Evolutionary conservation across 2,113 vertebrate species (phyloP), one percentile per base, ranked within the genome.

Genomic region (Xyliphius kryptos): DNA sequence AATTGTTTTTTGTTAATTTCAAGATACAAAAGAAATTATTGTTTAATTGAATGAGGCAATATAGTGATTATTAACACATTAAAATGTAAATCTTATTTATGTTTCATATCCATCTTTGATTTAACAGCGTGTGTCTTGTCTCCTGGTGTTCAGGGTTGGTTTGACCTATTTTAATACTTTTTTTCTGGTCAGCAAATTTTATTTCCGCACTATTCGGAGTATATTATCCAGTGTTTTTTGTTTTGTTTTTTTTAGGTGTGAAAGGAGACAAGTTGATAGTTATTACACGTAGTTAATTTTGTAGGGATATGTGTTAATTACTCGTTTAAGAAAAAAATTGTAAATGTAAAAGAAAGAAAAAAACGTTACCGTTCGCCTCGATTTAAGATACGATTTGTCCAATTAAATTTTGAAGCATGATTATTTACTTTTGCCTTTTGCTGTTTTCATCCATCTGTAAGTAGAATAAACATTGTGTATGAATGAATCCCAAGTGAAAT

Each of bases 391-490:
- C 26, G 26, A 32, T 32, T 41, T 62, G 48, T n/a, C 21, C 20
- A 46, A 17, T 5, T 44, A 19, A 43, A 9, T 13, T 15, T 63
- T 26, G 2, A 19, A 63, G 52, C 41, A 62, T 63, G 61, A 54
- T 44, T 46, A 16, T 9, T 4, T 54, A 19, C 41, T 17, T 63
- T 54, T 54, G 16, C n/a, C 9, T 63, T 14, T 38, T 53, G 38
- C 40, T 63, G 20, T 43, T 10, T 50, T 12, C 40, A 10, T 63
- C 15, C 5, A 36, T 32, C 2, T 9, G 61, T 54, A 46, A 63
- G 61, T 63, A 54, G 3, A 54, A 9, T 41, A 41, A 41, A 5
- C 26, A 32, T 32, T 32, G 26, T 32, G 26, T 32, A 32, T 32
- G 7, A 32, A 32, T 2, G 26, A 32, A 32, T 32, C 26, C 1